A percentile compares a stretch with the other conserved stretches of the same genome.
These are phyloP conservation scores for Potorous gilbertii DNA, from an alignment of 2,797 vertebrate species.

Conservation along the genomic window DNA sequence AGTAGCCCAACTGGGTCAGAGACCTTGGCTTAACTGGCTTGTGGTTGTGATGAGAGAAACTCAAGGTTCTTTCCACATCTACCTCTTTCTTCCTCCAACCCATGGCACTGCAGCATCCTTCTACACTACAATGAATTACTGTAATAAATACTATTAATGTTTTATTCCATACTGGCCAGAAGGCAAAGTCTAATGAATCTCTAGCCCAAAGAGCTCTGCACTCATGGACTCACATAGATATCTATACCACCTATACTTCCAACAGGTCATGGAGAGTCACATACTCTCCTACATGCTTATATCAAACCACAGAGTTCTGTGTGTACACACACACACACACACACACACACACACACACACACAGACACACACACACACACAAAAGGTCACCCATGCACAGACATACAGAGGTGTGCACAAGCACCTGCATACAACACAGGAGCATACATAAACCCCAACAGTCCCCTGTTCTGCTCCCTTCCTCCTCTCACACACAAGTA, in stretches of 20 bases:
- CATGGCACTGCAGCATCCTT: neutral
- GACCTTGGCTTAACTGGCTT: neutral
- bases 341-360: too few species aligned
- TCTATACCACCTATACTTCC: neutral
- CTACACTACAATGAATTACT: neutral
- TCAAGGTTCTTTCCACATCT: fast-evolving
- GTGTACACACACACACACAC: too few species aligned
- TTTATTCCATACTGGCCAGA: neutral
- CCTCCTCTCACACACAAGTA: neutral
- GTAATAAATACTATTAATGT: neutral
- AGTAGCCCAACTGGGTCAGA: neutral
- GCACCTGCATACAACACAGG: neutral
- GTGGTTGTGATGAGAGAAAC: neutral
- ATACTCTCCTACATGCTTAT: too few species aligned
- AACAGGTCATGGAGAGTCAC: neutral
- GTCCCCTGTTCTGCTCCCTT: neutral
- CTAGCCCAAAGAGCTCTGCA: neutral
- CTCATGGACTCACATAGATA: neutral
- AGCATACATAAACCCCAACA: neutral
- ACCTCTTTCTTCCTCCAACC: neutral
- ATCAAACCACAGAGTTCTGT: fast-evolving
- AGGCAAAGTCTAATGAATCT: neutral
- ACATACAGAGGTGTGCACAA: fast-evolving
- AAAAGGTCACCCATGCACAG: neutral
- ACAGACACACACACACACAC: too few species aligned